These are phyloP conservation scores for Netta rufina DNA, from an alignment of 2,797 vertebrate species.

Conservation along the genomic window DNA sequence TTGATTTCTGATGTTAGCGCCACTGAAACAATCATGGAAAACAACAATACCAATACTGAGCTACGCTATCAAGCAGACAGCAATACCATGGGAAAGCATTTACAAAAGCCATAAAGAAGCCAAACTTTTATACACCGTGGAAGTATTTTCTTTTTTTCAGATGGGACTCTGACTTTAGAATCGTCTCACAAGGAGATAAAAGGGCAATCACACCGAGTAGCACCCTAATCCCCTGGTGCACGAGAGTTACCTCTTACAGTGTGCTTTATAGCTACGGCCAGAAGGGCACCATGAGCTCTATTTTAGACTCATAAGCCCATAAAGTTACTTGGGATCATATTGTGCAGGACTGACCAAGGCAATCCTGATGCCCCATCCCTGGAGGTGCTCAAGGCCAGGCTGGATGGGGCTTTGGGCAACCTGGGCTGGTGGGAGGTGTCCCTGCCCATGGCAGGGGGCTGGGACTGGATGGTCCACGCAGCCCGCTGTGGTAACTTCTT, in stretches of 20 bases:
- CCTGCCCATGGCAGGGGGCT: no score
- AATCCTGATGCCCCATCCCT: no score
- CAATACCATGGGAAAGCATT: not conserved
- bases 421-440: no score
- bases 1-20: not conserved
- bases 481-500: not conserved
- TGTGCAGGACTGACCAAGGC: not conserved
- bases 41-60: not conserved
- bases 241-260: not conserved
- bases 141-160: not conserved
- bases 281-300: not conserved
- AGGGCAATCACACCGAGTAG: not conserved
- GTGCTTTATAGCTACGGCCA: not conserved
- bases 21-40: not conserved
- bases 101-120: not conserved
- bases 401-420: no score
- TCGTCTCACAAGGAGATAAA: not conserved
- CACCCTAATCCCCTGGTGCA: not conserved
- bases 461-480: not conserved
- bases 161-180: slow-evolving; percentile 1
- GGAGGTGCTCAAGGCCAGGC: no score
- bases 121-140: not conserved
- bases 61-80: not conserved
- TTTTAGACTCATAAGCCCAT: not conserved
- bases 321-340: not conserved